Evolutionary conservation across 1,140 invertebrate species (phyloP), one percentile per base, ranked within the genome.

Genomic region (Stenopsyche tienmushanensis): DNA sequence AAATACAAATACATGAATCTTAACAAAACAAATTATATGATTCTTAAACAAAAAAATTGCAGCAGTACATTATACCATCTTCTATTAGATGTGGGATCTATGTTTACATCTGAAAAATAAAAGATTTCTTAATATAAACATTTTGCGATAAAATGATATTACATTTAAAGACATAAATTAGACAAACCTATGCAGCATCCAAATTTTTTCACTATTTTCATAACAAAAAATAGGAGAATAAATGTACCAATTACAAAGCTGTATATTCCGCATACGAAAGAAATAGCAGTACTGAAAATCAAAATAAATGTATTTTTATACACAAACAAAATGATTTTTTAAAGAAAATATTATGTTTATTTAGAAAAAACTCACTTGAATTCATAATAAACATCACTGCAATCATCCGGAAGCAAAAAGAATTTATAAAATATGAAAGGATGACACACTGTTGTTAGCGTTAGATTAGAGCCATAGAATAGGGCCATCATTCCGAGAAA

Each of bases 391-490:
- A 86, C 86, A 75, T 89, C 86, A 63, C 83, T 85, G 74, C 88
- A 90, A 70, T 89, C 84, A 72, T 88, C 84, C 2, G 88, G 88
- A 71, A 90, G 72, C 39, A 89, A 76, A 64, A 89, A 78, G 7
- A 80, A 80, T 25, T 82, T 84, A 72, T 84, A 82, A 7, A 87
- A 72, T 72, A 84, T 79, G 69, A 85, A 86, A 1, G 87, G 87
- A 77, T 88, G 86, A 71, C 88, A 90, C 1, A 89, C 82, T 25
- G 85, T 86, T 1, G 88, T 90, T 58, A 90, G 78, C 1, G 86
- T 87, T 62, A 90, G 79, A 76, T 88, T 88, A 0, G 86, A 85
- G 47, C 86, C 86, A 72, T 86, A 85, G 41, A 87, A 72, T 63
- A 90, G 78, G 55, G 85, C 83, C 29, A 79, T 70, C 44, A 85